These are phyloP conservation scores for Xanthia icteritia DNA, from an alignment of 2,888 invertebrate genomes.

Conservation along the genomic window DNA sequence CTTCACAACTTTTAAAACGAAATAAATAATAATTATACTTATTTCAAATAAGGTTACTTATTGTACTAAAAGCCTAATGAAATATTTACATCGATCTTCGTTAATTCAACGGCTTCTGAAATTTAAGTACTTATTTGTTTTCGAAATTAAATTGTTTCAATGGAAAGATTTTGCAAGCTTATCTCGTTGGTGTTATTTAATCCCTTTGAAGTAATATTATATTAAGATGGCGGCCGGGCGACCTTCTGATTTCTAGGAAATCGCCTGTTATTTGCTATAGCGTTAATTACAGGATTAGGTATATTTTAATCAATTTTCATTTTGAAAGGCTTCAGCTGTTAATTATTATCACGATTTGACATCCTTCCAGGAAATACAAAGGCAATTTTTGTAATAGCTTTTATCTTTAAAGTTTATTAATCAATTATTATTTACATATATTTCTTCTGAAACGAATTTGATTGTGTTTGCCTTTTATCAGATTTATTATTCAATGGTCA, in stretches of 20 bases:
- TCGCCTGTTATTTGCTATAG: constrained; percentile 11
- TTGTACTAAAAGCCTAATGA: constrained; percentile 24
- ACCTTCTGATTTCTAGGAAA: constrained; percentile 15
- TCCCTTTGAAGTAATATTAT: constrained; percentile 52
- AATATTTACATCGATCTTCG: constrained; percentile 51
- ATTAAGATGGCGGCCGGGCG: constrained; percentile 20
- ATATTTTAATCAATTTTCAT: background rate
- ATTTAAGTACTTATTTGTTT: constrained; percentile 36
- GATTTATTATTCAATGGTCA: background rate
- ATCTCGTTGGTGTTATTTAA: constrained; percentile 50
- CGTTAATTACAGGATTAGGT: background rate
- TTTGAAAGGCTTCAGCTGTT: background rate
- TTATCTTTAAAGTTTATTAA: background rate
- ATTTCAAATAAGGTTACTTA: constrained; percentile 1
- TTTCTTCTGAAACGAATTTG: background rate
- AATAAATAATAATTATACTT: background rate
- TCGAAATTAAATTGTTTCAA: constrained; percentile 53
- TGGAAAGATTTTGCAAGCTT: constrained; percentile 31
- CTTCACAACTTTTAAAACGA: background rate
- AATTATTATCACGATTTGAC: background rate
- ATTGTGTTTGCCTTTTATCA: background rate
- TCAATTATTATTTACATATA: background rate
- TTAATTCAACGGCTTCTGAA: constrained; percentile 41
- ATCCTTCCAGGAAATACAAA: background rate
- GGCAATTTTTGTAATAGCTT: background rate